Evolutionary conservation across 2,888 invertebrate species (phyloP).

Genomic region (Cremastinae sp.): DNA sequence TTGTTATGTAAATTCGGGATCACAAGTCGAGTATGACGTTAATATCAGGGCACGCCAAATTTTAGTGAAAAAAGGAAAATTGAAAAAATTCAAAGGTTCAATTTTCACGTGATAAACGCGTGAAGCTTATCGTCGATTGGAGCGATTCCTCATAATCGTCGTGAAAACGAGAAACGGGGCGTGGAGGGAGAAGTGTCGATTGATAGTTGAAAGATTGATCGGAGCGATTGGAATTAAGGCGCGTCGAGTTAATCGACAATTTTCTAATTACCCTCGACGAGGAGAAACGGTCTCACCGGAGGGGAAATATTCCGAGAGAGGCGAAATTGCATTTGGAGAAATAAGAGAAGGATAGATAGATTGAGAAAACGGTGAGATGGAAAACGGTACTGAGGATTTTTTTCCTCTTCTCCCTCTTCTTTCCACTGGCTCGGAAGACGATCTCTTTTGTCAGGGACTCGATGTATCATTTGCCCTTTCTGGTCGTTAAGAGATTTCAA

Average conservation of each 20-base stretch:
- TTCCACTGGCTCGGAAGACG: constrained; percentile 28
- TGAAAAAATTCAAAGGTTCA: too few species aligned
- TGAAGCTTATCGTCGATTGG: too few species aligned
- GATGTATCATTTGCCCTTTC: constrained; percentile 79
- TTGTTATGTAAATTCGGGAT: too few species aligned
- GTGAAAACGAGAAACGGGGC: neutral
- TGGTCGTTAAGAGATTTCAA: constrained; percentile 80
- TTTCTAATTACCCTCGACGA: constrained; percentile 56
- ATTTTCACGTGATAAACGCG: too few species aligned
- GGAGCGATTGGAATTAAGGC: constrained; percentile 38
- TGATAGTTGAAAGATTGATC: constrained; percentile 58
- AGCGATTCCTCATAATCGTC: constrained; percentile 32
- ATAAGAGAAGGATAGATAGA: constrained; percentile 31
- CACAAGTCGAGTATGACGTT: too few species aligned
- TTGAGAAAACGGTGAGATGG: constrained; percentile 64
- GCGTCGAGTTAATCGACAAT: constrained; percentile 57
- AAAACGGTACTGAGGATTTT: constrained; percentile 76
- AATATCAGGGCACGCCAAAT: too few species aligned
- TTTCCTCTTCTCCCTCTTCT: constrained; percentile 38
- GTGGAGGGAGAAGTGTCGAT: constrained; percentile 37
- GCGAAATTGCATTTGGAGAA: constrained; percentile 70
- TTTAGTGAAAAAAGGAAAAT: too few species aligned
- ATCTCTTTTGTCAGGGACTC: constrained; percentile 71
- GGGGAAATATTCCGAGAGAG: constrained; percentile 51
- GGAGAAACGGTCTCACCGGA: constrained; percentile 9